These are phyloP conservation scores for Scartelaos histophorus DNA, from an alignment of 2,113 vertebrate species.

Conservation along the genomic window DNA sequence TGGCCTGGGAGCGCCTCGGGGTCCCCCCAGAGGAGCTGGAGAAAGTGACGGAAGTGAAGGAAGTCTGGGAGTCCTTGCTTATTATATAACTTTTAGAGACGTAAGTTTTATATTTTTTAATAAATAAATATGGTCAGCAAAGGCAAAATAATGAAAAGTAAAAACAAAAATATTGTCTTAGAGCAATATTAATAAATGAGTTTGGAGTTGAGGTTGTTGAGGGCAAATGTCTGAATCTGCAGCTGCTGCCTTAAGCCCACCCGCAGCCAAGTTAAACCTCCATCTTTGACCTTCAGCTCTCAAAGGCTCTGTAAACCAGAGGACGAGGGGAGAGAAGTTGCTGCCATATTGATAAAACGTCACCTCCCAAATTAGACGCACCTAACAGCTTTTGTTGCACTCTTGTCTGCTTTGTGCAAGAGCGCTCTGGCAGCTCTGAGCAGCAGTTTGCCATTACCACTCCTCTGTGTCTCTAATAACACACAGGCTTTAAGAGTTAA, in stretches of 20 bases:
- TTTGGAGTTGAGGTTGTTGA: neutral
- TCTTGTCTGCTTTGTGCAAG: constrained; percentile 33
- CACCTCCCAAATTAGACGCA: constrained; percentile 68
- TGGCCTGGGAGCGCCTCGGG: no score
- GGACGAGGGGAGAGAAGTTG: constrained; percentile 50
- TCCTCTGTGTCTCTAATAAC: constrained; percentile 18
- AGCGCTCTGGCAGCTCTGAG: constrained; percentile 33
- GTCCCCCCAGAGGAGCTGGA: no score
- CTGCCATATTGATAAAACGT: constrained; percentile 70
- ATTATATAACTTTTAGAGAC: no score
- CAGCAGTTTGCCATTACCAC: constrained; percentile 10
- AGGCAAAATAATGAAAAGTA: no score
- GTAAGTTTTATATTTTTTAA: no score
- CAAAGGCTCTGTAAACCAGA: constrained; percentile 46
- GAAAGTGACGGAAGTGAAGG: no score
- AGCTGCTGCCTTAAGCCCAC: neutral
- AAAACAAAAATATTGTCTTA: no score
- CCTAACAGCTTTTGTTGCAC: constrained; percentile 51
- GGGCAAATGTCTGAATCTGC: neutral
- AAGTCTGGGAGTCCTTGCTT: no score
- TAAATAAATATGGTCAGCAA: no score
- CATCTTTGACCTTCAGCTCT: constrained; percentile 54
- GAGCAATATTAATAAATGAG: no score
- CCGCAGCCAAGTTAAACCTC: constrained; percentile 18
- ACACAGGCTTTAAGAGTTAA: constrained; percentile 13